A percentile compares a stretch with the other conserved stretches of the same genome.
Evolutionary conservation across 2,797 vertebrate genomes (phyloP).

Genomic region (Gallinago stenura): DNA sequence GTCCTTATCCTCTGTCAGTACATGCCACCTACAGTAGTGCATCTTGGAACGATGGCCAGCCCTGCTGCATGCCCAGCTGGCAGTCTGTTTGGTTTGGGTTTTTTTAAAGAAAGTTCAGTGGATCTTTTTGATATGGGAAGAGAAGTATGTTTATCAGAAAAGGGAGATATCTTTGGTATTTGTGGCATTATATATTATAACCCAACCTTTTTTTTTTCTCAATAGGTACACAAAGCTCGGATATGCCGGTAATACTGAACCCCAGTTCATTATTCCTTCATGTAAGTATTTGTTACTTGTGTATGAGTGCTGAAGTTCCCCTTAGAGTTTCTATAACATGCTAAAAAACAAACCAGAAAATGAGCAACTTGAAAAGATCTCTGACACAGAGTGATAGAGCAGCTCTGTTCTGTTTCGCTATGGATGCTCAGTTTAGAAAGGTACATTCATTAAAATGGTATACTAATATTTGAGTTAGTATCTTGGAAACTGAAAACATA

Average conservation of each 20-base stretch:
- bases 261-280: constrained; percentile 98
- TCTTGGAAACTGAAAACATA: neutral
- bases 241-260: constrained; percentile 98
- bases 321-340: neutral
- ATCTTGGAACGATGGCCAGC: neutral
- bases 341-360: neutral
- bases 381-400: neutral
- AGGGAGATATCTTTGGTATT: neutral
- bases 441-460: neutral
- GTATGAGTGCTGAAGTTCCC: neutral
- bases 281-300: constrained; percentile 85
- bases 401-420: neutral
- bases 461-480: neutral
- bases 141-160: neutral
- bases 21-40: neutral
- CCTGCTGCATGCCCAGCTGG: neutral
- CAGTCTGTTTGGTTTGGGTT: neutral
- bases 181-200: neutral
- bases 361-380: neutral
- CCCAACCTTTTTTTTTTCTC: constrained; percentile 20
- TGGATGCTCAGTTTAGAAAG: neutral
- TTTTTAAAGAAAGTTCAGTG: neutral
- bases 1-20: neutral
- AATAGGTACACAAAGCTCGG: constrained; percentile 95
- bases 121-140: neutral